Conservation (phyloP, 2,113 vertebrate species). For the Copsychus sechellarum region DNA sequence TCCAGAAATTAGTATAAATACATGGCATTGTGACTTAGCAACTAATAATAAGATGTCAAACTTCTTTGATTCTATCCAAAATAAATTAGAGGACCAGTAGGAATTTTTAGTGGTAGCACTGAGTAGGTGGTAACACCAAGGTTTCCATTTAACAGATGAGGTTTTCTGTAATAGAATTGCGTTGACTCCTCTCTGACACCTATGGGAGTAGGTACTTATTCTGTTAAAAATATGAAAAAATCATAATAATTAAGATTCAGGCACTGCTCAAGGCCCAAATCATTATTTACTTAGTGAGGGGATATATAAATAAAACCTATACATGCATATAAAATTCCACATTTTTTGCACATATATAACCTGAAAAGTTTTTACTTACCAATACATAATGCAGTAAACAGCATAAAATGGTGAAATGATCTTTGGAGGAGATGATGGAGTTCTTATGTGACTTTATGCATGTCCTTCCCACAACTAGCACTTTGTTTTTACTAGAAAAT, state of each 20-base stretch:
- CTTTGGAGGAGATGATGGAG: not conserved
- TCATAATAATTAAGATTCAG: not conserved
- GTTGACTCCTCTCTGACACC: not conserved
- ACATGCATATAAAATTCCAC: not conserved
- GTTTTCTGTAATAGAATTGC: not conserved
- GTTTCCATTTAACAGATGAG: not conserved
- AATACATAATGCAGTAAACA: not conserved
- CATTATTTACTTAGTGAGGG: not conserved
- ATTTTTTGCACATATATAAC: not conserved
- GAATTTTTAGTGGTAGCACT: not conserved
- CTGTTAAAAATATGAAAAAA: not conserved
- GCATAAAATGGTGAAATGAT: not conserved
- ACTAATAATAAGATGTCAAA: not conserved
- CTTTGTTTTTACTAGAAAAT: not conserved
- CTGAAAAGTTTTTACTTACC: not conserved
- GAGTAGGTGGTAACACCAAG: not conserved
- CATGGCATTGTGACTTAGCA: not conserved
- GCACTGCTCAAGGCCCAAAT: not conserved
- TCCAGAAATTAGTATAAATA: not conserved
- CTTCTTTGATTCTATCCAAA: not conserved
- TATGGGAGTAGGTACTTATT: not conserved
- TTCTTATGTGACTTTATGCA: not conserved
- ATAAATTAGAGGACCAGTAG: not conserved
- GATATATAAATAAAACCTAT: not conserved
- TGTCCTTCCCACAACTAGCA: not conserved